These are phyloP conservation scores for Meleagris gallopavo DNA, from an alignment of 2,113 vertebrate genomes.

Conservation along the genomic window DNA sequence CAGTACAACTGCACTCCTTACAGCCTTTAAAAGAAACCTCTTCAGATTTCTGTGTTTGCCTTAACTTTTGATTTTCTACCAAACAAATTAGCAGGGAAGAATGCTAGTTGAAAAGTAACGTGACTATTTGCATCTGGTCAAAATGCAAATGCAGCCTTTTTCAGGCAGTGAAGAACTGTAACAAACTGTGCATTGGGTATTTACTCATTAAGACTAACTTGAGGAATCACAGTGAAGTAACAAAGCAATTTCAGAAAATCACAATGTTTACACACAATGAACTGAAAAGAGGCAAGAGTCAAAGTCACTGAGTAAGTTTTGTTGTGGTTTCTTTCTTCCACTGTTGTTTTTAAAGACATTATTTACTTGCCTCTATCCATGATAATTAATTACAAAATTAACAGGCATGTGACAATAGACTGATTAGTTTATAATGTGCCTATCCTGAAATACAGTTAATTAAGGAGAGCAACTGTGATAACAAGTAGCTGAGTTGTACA, in stretches of 20 bases:
- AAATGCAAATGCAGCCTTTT: background rate
- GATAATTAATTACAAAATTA: conserved; percentile 63
- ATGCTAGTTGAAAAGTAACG: background rate
- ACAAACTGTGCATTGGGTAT: background rate
- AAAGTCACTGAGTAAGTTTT: background rate
- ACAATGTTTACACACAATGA: background rate
- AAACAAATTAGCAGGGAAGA: background rate
- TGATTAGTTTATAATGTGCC: conserved; percentile 34
- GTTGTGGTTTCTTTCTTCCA: background rate
- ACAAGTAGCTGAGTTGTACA: conserved; percentile 18
- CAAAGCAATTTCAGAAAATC: background rate
- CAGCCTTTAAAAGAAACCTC: background rate
- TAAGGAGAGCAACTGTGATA: conserved; percentile 42
- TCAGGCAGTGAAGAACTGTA: background rate
- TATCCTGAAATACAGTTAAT: conserved; percentile 57
- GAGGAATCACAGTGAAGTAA: background rate
- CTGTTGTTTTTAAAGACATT: background rate
- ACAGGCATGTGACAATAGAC: conserved; percentile 32
- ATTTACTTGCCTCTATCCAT: background rate
- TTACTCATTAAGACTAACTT: background rate
- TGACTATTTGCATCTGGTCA: background rate
- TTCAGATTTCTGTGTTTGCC: background rate
- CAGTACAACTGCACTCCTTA: background rate
- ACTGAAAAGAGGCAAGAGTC: background rate
- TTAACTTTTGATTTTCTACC: background rate